Evolutionary conservation across 2,888 invertebrate genomes (phyloP).

Genomic region (Gryllus longicercus): DNA sequence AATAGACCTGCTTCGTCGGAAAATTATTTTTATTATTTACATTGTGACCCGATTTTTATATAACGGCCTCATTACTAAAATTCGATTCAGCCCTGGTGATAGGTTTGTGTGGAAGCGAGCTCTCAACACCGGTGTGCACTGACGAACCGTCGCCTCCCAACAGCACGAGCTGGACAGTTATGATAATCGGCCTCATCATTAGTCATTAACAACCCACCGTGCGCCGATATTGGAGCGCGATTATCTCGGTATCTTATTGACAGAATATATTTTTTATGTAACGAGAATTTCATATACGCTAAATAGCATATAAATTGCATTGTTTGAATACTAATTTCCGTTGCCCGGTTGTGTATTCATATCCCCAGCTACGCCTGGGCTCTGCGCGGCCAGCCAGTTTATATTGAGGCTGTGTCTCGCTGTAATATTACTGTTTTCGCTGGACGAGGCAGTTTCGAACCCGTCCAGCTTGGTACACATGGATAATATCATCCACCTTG

Average conservation of each 20-base stretch:
- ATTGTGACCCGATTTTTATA: no score
- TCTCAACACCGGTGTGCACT: no score
- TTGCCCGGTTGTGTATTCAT: not conserved
- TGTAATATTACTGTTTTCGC: not conserved
- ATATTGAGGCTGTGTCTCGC: not conserved
- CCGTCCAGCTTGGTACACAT: no score
- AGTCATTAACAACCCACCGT: not conserved
- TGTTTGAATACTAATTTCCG: conserved; percentile 17
- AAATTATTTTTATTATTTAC: no score
- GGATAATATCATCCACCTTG: no score
- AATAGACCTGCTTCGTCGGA: no score
- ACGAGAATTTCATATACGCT: conserved; percentile 2
- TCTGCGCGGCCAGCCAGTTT: not conserved
- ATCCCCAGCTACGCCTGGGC: not conserved
- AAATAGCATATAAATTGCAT: conserved; percentile 17
- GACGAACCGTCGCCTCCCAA: no score
- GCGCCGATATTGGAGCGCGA: conserved; percentile 6
- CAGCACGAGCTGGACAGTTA: not conserved
- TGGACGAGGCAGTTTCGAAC: no score
- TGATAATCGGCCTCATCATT: conserved; percentile 17
- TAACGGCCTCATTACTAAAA: no score
- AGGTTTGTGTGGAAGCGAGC: no score
- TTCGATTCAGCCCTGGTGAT: no score
- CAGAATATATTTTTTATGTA: conserved; percentile 11
- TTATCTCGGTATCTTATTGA: conserved; percentile 17